phyloP scores from a whole-genome alignment of 2,888 invertebrate species.

The Drosophila limbata region DNA sequence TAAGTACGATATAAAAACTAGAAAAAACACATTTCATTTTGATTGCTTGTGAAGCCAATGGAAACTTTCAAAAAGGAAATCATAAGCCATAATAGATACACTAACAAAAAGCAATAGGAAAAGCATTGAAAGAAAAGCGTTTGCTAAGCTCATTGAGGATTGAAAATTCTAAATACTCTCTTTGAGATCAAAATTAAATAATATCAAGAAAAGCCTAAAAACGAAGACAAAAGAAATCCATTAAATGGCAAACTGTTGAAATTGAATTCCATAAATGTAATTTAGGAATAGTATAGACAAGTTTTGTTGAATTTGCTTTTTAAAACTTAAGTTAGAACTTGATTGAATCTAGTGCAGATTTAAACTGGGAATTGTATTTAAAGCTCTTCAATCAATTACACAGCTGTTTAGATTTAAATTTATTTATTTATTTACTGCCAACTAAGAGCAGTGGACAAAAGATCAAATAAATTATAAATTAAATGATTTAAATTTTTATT shows the following conservation, averaged over 20 bases:
- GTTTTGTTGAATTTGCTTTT: not conserved
- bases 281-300: not conserved
- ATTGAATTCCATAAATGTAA: not conserved
- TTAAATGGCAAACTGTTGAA: too few species aligned
- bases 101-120: slow-evolving; percentile 3
- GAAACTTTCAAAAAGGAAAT: slow-evolving; percentile 16
- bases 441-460: too few species aligned
- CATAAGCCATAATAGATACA: slow-evolving; percentile 21
- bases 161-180: not conserved
- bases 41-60: not conserved
- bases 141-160: slow-evolving; percentile 6
- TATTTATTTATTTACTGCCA: too few species aligned
- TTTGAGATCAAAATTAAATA: not conserved
- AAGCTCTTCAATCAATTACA: not conserved
- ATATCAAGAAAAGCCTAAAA: not conserved
- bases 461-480: too few species aligned
- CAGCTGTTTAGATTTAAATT: too few species aligned
- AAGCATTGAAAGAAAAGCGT: slow-evolving; percentile 11
- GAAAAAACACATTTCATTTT: slow-evolving; percentile 14
- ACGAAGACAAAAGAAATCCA: not conserved
- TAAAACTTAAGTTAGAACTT: not conserved
- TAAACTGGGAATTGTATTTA: not conserved
- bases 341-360: not conserved
- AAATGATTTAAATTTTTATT: too few species aligned
- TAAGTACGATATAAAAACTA: slow-evolving; percentile 15